Evolutionary conservation across 2,113 vertebrate genomes (phyloP), one percentile per base, ranked within the genome.

Genomic region (Etia nguti): DNA sequence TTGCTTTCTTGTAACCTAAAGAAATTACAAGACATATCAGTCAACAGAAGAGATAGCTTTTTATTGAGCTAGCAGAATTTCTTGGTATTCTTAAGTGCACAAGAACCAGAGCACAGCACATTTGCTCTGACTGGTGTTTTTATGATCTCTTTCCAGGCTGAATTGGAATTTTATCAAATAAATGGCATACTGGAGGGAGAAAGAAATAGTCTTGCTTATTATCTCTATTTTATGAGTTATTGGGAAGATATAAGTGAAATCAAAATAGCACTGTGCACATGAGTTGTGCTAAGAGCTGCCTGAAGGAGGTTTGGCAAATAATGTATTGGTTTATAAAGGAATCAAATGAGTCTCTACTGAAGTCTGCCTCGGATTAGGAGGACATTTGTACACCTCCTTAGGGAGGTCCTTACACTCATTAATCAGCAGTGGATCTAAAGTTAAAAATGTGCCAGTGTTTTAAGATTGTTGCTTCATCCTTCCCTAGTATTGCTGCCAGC

Each of bases 331-430:
- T 54, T 86, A 88, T 85, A 34, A 86, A 89, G 84, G 57, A 82
- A 73, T 87, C 75, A 81, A 83, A 87, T 84, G 54, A 87, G 80
- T 38, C 62, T 79, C 68, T 24, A 56, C 22, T 84, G 38, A 80
- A 70, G 50, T 85, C 52, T 87, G 50, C 73, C 56, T 86, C 22
- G 50, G 54, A 88, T 93, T 70, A 86, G 48, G 57, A 60, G 54
- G 81, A 85, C 26, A 56, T 86, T 88, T 86, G 81, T 50, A 73
- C 18, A 36, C 46, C 83, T 92, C 88, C 83, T 80, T 26, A 12
- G 80, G 65, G 82, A 52, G 15, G 36, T 55, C 50, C 54, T 83
- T 24, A 22, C 77, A 16, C 68, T 86, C 84, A 89, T 88, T 92
- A 79, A 85, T 83, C 83, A 86, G 59, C 48, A 38, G 48, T 7